Percentiles rank a stretch among this genome's conserved stretches.
Evolutionary conservation across 2,888 invertebrate genomes (phyloP).

Genomic region (Callimorpha dominula): DNA sequence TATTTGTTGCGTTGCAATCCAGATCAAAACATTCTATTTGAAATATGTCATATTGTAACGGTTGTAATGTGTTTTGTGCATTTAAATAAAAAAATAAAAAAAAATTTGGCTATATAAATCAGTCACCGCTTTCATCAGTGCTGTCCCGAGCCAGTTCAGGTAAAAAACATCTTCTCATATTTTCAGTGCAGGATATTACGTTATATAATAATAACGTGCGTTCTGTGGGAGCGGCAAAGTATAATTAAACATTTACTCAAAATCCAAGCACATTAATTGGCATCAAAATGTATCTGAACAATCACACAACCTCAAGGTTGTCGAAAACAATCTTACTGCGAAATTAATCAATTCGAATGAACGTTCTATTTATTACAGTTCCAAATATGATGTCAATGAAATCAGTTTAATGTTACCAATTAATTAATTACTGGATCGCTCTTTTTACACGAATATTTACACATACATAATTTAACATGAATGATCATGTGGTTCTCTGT

Average conservation of each 20-base stretch:
- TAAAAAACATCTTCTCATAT: neutral
- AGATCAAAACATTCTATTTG: too few species aligned
- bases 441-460: too few species aligned
- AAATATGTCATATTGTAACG: too few species aligned
- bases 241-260: slow-evolving; percentile 46
- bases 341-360: slow-evolving; percentile 22
- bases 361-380: slow-evolving; percentile 36
- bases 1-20: too few species aligned
- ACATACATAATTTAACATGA: slow-evolving; percentile 37
- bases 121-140: neutral
- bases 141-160: neutral
- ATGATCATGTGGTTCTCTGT: slow-evolving; percentile 26
- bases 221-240: slow-evolving; percentile 4
- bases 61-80: too few species aligned
- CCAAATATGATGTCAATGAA: slow-evolving; percentile 33
- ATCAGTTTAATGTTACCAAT: slow-evolving; percentile 40
- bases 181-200: neutral
- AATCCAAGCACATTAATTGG: slow-evolving; percentile 54
- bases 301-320: slow-evolving; percentile 53
- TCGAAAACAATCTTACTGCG: slow-evolving; percentile 21
- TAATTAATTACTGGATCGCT: slow-evolving; percentile 33
- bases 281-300: slow-evolving; percentile 58
- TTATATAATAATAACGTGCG: slow-evolving; percentile 4
- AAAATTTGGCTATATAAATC: too few species aligned
- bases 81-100: too few species aligned